Percentiles rank a stretch among this genome's conserved stretches.
Conservation (phyloP, 2,888 invertebrate genomes). For the Ischnus inquisitorius region DNA sequence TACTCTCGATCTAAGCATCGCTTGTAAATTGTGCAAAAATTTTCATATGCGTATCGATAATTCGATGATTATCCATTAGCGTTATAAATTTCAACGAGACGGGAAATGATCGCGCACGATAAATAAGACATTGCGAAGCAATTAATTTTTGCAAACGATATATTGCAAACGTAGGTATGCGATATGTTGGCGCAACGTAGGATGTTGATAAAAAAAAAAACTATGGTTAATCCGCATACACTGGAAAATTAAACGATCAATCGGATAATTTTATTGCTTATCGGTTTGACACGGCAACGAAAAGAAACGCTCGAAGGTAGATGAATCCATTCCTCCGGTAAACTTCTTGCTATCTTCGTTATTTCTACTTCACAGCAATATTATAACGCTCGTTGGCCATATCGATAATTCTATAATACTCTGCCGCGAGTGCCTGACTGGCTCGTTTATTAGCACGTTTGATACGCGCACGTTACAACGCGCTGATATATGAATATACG, state of each 20-base stretch:
- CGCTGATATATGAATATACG: conserved; percentile 6
- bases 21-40: too few species aligned
- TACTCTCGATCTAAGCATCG: too few species aligned
- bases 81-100: too few species aligned
- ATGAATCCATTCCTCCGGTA: background rate
- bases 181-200: background rate
- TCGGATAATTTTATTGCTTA: conserved; percentile 30
- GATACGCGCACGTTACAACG: too few species aligned
- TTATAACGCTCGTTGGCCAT: background rate
- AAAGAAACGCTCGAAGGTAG: background rate
- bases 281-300: conserved; percentile 6
- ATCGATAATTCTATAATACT: conserved; percentile 34
- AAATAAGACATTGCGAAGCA: conserved; percentile 3
- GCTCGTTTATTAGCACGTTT: background rate
- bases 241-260: conserved; percentile 3
- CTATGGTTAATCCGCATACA: background rate
- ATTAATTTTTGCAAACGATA: background rate
- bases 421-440: background rate
- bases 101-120: too few species aligned
- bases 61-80: too few species aligned
- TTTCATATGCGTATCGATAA: too few species aligned
- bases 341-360: background rate
- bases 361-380: background rate
- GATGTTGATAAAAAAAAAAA: conserved; percentile 9
- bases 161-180: background rate